A percentile compares a stretch with the other conserved stretches of the same genome.
phyloP scores from a whole-genome alignment of 2,888 invertebrate species.

The Stenodema calcarata region DNA sequence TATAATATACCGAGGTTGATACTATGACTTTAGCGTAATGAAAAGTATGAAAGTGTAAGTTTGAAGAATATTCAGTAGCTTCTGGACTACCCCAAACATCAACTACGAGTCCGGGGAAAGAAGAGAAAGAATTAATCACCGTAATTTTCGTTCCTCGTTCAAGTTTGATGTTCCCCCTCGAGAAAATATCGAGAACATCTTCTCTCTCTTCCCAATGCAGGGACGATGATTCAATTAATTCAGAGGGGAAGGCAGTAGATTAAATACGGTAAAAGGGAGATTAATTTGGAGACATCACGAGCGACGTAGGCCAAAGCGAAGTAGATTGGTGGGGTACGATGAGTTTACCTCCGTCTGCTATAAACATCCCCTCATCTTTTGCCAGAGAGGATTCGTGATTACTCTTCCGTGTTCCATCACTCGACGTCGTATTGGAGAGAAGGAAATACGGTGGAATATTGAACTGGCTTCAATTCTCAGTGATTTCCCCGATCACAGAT shows the following conservation, averaged over 20 bases:
- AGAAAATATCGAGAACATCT: slow-evolving; percentile 2
- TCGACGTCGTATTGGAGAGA: not conserved
- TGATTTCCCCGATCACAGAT: too few relatives aligned
- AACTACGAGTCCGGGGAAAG: not conserved
- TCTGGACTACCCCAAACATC: not conserved
- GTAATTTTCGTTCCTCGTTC: not conserved
- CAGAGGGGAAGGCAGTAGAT: not conserved
- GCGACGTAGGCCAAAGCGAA: not conserved
- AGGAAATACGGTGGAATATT: too few relatives aligned
- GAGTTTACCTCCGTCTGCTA: not conserved
- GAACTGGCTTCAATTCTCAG: too few relatives aligned
- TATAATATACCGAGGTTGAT: too few relatives aligned
- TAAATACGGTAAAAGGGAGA: slow-evolving; percentile 7
- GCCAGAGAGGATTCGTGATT: not conserved
- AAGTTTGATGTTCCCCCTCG: not conserved
- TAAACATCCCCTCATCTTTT: not conserved
- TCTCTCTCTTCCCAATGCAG: not conserved
- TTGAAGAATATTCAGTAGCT: too few relatives aligned
- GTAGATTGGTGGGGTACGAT: not conserved
- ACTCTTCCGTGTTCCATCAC: not conserved
- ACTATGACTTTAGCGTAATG: too few relatives aligned
- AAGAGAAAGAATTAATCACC: not conserved
- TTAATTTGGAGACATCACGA: slow-evolving; percentile 5
- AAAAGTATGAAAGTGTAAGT: too few relatives aligned
- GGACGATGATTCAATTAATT: slow-evolving; percentile 13